Conservation (phyloP, 2,888 invertebrate species). For the Cremastobaeus sp. region DNA sequence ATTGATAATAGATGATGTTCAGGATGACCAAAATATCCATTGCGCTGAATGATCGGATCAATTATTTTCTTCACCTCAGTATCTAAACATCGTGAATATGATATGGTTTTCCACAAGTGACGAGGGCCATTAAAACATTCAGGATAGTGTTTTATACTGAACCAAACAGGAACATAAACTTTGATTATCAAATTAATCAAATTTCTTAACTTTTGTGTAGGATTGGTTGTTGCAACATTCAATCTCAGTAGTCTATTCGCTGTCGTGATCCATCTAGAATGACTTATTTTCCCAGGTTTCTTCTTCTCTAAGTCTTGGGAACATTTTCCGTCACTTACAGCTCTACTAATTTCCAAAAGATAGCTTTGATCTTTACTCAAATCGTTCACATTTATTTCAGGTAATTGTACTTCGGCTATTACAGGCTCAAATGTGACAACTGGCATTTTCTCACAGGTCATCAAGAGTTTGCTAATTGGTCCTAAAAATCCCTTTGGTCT, state of each 20-base stretch:
- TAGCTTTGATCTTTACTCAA: constrained; percentile 35
- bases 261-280: constrained; percentile 25
- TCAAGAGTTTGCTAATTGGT: constrained; percentile 63
- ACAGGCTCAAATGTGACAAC: constrained; percentile 13
- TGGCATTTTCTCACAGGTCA: constrained; percentile 15
- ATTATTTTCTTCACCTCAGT: background rate
- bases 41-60: constrained; percentile 3
- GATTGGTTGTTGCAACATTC: constrained; percentile 8
- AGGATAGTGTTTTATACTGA: constrained; percentile 11
- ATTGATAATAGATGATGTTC: constrained; percentile 1
- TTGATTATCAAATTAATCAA: constrained; percentile 20
- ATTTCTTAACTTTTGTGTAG: background rate
- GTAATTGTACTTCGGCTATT: constrained; percentile 6
- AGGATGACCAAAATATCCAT: constrained; percentile 4
- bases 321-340: constrained; percentile 11
- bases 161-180: constrained; percentile 25
- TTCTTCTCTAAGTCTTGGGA: constrained; percentile 4
- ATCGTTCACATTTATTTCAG: constrained; percentile 3
- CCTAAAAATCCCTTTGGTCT: constrained; percentile 64
- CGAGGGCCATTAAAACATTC: constrained; percentile 11
- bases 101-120: constrained; percentile 31
- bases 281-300: constrained; percentile 16
- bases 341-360: constrained; percentile 13
- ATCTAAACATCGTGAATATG: constrained; percentile 1
- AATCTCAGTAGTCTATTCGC: constrained; percentile 9